phyloP scores from a whole-genome alignment of 1,140 invertebrate genomes.

The Caerostris darwini region DNA sequence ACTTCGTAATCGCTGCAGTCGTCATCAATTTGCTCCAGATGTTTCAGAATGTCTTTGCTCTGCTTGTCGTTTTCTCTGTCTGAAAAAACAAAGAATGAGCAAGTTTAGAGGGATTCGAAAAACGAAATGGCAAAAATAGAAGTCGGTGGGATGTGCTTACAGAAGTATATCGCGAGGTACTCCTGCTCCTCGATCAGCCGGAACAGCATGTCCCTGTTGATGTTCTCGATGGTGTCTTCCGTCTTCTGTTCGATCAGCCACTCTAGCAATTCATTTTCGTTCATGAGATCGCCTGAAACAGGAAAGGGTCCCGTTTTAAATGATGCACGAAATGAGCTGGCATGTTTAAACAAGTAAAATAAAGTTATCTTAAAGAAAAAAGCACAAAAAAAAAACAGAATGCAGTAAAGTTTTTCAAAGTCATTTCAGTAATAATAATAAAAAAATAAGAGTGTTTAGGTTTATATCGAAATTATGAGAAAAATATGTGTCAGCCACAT shows the following conservation, averaged over 20 bases:
- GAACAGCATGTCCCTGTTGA: conserved; percentile 91
- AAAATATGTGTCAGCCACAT: no score
- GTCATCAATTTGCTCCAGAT: conserved; percentile 94
- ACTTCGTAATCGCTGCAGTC: conserved; percentile 96
- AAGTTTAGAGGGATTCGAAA: conserved; percentile 81
- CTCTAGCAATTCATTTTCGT: conserved; percentile 91
- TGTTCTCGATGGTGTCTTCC: conserved; percentile 95
- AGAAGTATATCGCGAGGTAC: conserved; percentile 95
- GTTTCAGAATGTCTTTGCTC: conserved; percentile 85
- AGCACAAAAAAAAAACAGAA: no score
- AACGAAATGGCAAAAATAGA: conserved; percentile 80
- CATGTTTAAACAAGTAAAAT: no score
- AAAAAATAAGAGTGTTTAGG: no score
- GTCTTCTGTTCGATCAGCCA: conserved; percentile 96
- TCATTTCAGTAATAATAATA: no score
- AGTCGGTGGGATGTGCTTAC: conserved; percentile 86
- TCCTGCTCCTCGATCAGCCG: conserved; percentile 95
- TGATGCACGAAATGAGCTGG: no score
- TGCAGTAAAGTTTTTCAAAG: no score
- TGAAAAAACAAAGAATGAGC: conserved; percentile 81
- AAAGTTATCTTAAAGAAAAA: no score
- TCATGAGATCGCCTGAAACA: conserved; percentile 88
- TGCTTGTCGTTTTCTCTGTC: conserved; percentile 88
- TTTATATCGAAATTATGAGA: no score
- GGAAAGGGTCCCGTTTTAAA: no score